Base-by-base conservation (phyloP, 2,797 vertebrate genomes). In the Thamnophis elegans region DNA sequence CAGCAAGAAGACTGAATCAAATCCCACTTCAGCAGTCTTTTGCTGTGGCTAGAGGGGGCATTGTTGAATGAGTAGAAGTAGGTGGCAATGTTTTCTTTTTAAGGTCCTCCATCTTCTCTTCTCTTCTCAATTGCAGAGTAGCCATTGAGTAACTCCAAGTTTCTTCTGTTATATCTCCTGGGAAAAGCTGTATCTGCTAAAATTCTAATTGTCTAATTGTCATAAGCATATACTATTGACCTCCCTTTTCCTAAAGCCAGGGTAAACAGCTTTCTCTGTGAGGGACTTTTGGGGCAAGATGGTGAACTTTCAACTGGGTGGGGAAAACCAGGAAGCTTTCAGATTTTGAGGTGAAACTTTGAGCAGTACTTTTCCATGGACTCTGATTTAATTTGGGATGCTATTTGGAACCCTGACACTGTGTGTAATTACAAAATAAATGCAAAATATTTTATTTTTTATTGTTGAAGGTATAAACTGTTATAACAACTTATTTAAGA, bases 1-100 rank as follows among this genome's bases (percentile, higher is more conserved):
- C 58, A 95, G 95, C 96, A 92, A 96, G 95, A 97, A 93, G 96
- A 94, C 96, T 96, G 96, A 96, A 94, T 91, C 92, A 95, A 96
- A 96, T 96, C 96, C 96, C 94, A 95, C 96, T 95, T 96, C 94
- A 96, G 94, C 94, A 94, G 95, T 89, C 42, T 91, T 93, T 93
- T 94, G 90, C 93, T 65, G 73, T 94, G 95, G 94, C 95, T 95
- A 92, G 94, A 93, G 94, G 94, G 94, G 93, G 93, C 0, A 9
- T 60, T 92, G 96, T 25, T 54, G 94, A 96, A 93, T 94, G 87
- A 91, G 92, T 92, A 85, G 95, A 95, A 96, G 89, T 91, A 92
- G 93, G 87, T 94, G 95, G 89, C 68, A 93, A 59, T 87, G 78
- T 90, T 92, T 86, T 92, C 78, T 90, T 90, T 85, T 89, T 62